Evolutionary conservation across 2,797 vertebrate genomes (phyloP).

Genomic region (Scleropages formosus): DNA sequence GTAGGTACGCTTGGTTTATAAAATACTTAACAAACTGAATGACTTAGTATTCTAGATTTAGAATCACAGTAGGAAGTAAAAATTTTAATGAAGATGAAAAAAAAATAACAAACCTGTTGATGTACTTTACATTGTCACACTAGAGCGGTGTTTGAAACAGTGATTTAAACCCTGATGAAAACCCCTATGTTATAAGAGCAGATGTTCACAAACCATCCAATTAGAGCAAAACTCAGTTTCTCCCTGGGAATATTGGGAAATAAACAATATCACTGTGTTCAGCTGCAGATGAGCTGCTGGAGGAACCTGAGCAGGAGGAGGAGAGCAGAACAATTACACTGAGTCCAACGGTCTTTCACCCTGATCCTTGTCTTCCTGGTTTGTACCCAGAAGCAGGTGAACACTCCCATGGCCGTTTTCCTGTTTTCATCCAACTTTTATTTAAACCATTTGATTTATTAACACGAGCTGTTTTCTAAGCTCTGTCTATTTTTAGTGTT

Average conservation of each 20-base stretch:
- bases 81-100: background rate
- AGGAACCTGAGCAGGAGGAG: too few relatives aligned
- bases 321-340: too few relatives aligned
- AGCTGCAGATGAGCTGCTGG: background rate
- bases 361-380: background rate
- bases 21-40: too few relatives aligned
- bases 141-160: background rate
- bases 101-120: too few relatives aligned
- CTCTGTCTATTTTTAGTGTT: too few relatives aligned
- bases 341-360: background rate
- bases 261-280: background rate
- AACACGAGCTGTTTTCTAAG: too few relatives aligned
- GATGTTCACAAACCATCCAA: conserved; percentile 19
- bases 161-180: conserved; percentile 11
- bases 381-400: too few relatives aligned
- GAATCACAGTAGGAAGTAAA: conserved; percentile 7
- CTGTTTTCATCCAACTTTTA: too few relatives aligned
- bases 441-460: too few relatives aligned
- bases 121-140: background rate
- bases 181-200: conserved; percentile 41
- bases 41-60: conserved; percentile 2
- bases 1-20: too few relatives aligned
- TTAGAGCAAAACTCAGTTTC: background rate
- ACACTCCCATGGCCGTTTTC: too few relatives aligned
- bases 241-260: too few relatives aligned